Evolutionary conservation across 2,797 vertebrate genomes (phyloP).

Genomic region (Molossus alvarezi): DNA sequence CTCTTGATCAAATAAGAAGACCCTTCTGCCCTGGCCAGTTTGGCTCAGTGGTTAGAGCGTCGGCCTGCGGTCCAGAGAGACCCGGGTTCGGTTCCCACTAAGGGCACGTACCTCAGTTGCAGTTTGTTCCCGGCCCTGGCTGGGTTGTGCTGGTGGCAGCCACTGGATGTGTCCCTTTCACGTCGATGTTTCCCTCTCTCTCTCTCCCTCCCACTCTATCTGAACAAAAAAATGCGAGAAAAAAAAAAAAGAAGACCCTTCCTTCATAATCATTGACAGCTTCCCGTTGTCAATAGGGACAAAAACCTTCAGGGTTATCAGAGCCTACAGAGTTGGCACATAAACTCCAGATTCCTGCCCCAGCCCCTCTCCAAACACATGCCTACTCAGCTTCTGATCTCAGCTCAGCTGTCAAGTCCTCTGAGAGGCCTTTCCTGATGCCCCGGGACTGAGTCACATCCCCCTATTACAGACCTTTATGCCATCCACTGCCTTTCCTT

Average conservation of each 20-base stretch:
- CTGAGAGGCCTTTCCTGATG: not conserved
- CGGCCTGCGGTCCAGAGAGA: too few species aligned
- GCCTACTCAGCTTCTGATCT: not conserved
- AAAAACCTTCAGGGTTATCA: not conserved
- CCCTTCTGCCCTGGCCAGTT: not conserved
- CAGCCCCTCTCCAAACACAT: not conserved
- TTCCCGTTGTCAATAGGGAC: not conserved
- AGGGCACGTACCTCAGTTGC: too few species aligned
- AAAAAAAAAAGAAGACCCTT: not conserved
- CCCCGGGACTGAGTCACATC: not conserved
- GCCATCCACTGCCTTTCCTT: conserved; percentile 47
- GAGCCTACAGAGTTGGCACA: not conserved
- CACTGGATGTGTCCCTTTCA: too few species aligned
- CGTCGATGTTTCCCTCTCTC: too few species aligned
- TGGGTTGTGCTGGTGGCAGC: too few species aligned
- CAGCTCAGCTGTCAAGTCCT: not conserved
- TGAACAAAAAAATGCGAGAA: too few species aligned
- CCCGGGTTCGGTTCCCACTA: too few species aligned
- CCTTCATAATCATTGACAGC: not conserved
- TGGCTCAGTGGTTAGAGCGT: too few species aligned
- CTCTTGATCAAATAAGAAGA: conserved; percentile 37
- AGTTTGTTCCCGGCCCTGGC: too few species aligned
- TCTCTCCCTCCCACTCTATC: too few species aligned
- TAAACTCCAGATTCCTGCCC: not conserved
- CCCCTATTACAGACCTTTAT: not conserved